Conservation (phyloP, 2,888 invertebrate genomes). For the Acrocyrtus sp. region DNA sequence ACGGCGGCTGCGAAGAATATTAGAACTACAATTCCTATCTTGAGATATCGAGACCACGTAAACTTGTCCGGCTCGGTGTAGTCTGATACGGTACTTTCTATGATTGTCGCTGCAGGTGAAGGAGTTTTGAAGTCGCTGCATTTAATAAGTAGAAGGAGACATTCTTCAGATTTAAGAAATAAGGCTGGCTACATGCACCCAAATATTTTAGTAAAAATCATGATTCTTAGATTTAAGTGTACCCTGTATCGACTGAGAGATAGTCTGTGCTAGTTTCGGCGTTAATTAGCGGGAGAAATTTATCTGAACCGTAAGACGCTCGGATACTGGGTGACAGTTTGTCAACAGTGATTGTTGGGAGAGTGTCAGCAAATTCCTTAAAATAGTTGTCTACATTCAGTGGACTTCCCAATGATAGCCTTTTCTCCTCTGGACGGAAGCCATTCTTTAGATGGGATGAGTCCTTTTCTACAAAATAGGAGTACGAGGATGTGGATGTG, state of each 20-base stretch:
- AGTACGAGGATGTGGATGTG: background rate
- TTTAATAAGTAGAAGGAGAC: too few species aligned
- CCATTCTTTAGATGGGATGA: too few species aligned
- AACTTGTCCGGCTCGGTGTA: slow-evolving; percentile 54
- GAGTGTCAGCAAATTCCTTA: slow-evolving; percentile 21
- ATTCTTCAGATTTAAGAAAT: too few species aligned
- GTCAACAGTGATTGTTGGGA: slow-evolving; percentile 43
- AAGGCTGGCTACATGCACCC: too few species aligned
- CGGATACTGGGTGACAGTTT: slow-evolving; percentile 31
- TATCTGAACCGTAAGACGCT: background rate
- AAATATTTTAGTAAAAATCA: too few species aligned
- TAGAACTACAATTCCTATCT: slow-evolving; percentile 51
- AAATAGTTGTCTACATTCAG: slow-evolving; percentile 2
- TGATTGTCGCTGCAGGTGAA: slow-evolving; percentile 49
- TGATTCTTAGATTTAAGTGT: too few species aligned
- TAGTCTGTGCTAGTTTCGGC: slow-evolving; percentile 33
- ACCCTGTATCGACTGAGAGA: slow-evolving; percentile 50
- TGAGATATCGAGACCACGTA: slow-evolving; percentile 55
- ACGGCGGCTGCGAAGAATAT: slow-evolving; percentile 54
- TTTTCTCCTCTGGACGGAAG: background rate
- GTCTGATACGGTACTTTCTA: slow-evolving; percentile 40
- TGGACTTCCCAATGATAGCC: background rate
- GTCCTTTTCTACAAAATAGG: too few species aligned
- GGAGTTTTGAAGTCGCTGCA: background rate
- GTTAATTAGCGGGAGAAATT: background rate